A percentile compares a stretch with the other conserved stretches of the same genome.
Conservation (phyloP, 2,888 invertebrate species). For the Aleiodes testaceus region DNA sequence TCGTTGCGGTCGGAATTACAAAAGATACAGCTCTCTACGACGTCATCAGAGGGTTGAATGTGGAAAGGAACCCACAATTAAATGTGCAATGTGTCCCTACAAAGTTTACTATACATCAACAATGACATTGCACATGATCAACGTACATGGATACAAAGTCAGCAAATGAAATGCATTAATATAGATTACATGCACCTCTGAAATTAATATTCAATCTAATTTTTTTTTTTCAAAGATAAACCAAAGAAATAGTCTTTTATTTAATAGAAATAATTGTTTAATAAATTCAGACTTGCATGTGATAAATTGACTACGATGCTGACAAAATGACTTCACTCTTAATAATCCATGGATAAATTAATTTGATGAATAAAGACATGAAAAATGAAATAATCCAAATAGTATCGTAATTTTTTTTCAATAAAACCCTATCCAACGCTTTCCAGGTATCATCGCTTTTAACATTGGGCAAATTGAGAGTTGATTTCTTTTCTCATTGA, state of each 20-base stretch:
- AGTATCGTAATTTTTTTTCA: constrained; percentile 43
- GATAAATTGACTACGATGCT: background rate
- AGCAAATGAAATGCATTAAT: constrained; percentile 37
- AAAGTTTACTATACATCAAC: constrained; percentile 53
- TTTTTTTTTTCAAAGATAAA: background rate
- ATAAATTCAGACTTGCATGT: constrained; percentile 1
- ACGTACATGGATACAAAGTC: constrained; percentile 51
- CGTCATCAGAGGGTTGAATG: constrained; percentile 80
- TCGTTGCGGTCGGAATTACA: constrained; percentile 59
- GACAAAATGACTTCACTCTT: background rate
- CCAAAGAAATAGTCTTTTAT: background rate
- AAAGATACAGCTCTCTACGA: constrained; percentile 67
- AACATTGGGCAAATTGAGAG: constrained; percentile 4
- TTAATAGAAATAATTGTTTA: too few relatives aligned
- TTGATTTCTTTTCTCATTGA: constrained; percentile 1
- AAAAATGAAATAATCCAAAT: constrained; percentile 26
- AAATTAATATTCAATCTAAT: background rate
- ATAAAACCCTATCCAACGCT: background rate
- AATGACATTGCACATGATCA: constrained; percentile 51
- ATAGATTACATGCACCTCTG: constrained; percentile 2
- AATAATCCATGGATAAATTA: constrained; percentile 30
- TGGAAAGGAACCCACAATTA: constrained; percentile 61
- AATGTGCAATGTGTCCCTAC: constrained; percentile 50
- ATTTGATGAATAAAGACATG: constrained; percentile 44
- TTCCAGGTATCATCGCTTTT: constrained; percentile 24